phyloP scores from a whole-genome alignment of 2,888 invertebrate species.

The Orgyia antiqua region DNA sequence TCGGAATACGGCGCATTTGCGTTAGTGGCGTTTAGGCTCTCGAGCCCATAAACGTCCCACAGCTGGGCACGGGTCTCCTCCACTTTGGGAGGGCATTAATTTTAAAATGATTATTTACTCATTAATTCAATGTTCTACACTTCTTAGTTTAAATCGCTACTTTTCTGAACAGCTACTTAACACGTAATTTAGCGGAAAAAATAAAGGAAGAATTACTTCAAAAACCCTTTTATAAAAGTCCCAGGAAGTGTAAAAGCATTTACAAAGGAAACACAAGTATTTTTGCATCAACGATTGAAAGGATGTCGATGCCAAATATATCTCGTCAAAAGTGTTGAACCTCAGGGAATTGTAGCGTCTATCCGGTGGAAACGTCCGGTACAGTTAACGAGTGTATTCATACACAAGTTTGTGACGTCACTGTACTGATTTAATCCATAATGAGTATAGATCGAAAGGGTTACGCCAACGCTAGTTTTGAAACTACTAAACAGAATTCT shows the following conservation, averaged over 20 bases:
- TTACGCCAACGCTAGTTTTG: neutral
- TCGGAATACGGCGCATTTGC: too few species aligned
- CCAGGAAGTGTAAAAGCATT: neutral
- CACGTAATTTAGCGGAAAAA: too few species aligned
- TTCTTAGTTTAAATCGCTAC: too few species aligned
- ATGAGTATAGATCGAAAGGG: neutral
- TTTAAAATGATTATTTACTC: too few species aligned
- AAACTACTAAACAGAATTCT: too few species aligned
- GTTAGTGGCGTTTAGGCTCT: too few species aligned
- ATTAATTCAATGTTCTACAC: too few species aligned
- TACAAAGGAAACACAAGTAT: constrained; percentile 8
- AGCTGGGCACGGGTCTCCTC: too few species aligned
- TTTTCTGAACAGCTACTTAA: too few species aligned
- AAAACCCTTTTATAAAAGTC: neutral
- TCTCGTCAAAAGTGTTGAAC: constrained; percentile 20
- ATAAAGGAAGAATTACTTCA: too few species aligned
- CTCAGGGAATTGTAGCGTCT: constrained; percentile 24
- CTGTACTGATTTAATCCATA: constrained; percentile 11
- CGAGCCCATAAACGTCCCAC: too few species aligned
- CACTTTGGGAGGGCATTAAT: too few species aligned
- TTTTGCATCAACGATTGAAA: constrained; percentile 13
- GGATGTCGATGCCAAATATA: constrained; percentile 21
- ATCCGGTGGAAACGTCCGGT: constrained; percentile 38
- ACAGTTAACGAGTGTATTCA: constrained; percentile 29
- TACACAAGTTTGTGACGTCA: constrained; percentile 24